Conservation (phyloP, 2,797 vertebrate species). For the Anas acuta region DNA sequence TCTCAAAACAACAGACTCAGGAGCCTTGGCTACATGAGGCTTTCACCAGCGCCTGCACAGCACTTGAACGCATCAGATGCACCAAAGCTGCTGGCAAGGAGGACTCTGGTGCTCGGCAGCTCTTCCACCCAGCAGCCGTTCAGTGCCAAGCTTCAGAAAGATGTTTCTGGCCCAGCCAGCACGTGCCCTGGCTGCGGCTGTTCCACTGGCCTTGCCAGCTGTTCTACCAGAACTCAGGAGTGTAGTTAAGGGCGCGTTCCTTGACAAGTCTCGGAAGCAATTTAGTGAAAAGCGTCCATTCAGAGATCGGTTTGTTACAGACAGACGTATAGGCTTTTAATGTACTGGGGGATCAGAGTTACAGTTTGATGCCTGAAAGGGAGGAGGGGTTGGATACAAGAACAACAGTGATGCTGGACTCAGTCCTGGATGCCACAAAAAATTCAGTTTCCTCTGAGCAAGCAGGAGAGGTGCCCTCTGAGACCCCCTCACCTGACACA, state of each 20-base stretch:
- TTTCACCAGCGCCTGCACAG: background rate
- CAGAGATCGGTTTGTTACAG: background rate
- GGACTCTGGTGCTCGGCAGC: background rate
- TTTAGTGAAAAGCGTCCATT: background rate
- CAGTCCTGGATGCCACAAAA: background rate
- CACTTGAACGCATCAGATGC: fast-evolving
- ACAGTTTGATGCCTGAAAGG: constrained; percentile 37
- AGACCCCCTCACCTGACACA: background rate
- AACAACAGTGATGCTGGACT: background rate
- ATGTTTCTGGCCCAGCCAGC: background rate
- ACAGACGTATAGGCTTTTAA: constrained; percentile 42
- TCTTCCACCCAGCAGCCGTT: background rate
- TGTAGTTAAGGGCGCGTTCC: background rate
- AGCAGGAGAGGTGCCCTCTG: background rate
- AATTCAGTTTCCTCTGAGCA: background rate
- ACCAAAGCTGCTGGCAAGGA: background rate
- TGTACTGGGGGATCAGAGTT: background rate
- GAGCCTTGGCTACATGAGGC: background rate
- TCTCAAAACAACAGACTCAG: background rate
- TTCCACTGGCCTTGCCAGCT: background rate
- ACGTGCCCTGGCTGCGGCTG: background rate
- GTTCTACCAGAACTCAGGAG: background rate
- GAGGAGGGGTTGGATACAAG: background rate
- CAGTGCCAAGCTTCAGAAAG: background rate
- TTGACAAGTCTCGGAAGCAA: background rate